phyloP scores from a whole-genome alignment of 2,113 vertebrate genomes.

The Vulpes vulpes region DNA sequence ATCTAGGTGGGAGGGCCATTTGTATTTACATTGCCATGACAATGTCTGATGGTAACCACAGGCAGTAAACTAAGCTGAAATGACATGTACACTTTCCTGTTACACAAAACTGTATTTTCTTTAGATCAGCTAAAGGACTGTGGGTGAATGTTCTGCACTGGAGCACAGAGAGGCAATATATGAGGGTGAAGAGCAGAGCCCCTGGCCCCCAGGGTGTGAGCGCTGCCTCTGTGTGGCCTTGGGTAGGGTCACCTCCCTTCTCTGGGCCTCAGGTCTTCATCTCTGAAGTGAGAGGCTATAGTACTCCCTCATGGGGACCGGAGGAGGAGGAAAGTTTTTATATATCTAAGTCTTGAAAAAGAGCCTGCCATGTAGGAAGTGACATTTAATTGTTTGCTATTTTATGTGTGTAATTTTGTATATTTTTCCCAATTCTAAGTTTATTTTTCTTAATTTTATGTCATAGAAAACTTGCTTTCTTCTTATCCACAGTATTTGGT shows the following conservation, averaged over 20 bases:
- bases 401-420: neutral
- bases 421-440: neutral
- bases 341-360: neutral
- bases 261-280: neutral
- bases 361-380: neutral
- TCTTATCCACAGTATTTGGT: neutral
- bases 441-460: neutral
- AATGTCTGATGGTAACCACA: neutral
- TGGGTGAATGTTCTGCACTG: neutral
- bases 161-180: neutral
- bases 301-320: rapidly evolving
- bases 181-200: neutral
- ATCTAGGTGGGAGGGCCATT: neutral
- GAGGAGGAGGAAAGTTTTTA: neutral
- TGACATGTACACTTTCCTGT: neutral
- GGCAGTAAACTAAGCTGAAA: neutral
- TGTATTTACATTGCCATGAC: neutral
- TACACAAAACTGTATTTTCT: neutral
- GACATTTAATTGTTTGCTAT: neutral
- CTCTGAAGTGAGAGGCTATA: neutral
- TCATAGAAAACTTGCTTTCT: neutral
- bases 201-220: neutral
- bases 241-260: neutral
- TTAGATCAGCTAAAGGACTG: neutral
- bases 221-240: neutral